Evolutionary conservation across 2,888 invertebrate species (phyloP), one percentile per base, ranked within the genome.

Genomic region (Electrophaes corylata): DNA sequence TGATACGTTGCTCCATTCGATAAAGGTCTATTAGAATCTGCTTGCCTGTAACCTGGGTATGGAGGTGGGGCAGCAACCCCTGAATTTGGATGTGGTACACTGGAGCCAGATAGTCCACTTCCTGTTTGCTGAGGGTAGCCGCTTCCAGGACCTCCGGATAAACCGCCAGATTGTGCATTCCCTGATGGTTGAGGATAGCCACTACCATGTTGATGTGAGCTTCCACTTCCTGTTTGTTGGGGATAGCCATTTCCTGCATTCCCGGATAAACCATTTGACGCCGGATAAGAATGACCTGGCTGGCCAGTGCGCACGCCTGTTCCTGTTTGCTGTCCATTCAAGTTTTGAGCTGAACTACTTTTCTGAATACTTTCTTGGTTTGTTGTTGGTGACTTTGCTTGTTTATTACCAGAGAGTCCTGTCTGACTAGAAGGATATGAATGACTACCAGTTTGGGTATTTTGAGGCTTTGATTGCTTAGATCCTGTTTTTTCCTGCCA

Each of bases 401-500:
- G 72, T 59, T 69, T 77, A 54, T 74, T 79, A 29, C 88, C 88
- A 49, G 87, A 87, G 18, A 86, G 71, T 3, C 88, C 87, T 43
- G 84, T 86, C 48, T 83, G 79, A 67, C 85, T 85, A 6, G 88
- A 82, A 37, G 88, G 89, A 72, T 90, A 89, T 6, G 86, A 85
- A 67, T 87, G 88, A 48, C 74, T 75, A 53, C 64, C 71, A 29
- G 57, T 57, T 50, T 64, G 65, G 31, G 56, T 58, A 50, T 20
- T 64, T 11, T 58, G 54, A 14, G 76, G 76, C 26, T 81, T 83
- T 4, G 84, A 73, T 65, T 84, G 83, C 60, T 77, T 75, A 10
- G 84, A 69, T 10, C 72, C 71, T 26, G 87, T 66, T 71, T 79
- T 81, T 74, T 88, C 85, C 73, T 91, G 90, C 91, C 91, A 91